Evolutionary conservation across 2,888 invertebrate genomes (phyloP), one percentile per base, ranked within the genome.

Genomic region (Mesorhabditis spiculigera): DNA sequence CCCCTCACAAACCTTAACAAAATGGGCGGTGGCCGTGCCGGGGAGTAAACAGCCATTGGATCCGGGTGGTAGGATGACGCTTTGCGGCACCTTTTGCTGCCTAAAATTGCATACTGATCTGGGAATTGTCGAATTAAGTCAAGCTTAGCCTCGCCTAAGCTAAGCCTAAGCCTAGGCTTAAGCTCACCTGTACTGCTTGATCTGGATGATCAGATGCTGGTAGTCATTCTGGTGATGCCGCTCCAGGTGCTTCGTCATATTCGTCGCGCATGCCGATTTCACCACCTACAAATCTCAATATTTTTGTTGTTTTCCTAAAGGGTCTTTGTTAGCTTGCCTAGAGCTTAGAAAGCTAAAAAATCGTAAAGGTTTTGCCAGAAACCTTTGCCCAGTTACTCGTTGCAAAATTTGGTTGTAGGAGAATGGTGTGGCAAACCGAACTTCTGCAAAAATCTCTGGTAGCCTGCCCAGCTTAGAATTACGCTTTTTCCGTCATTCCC

Each of bases 211-310:
- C 6, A 78, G 71, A 58, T 77, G 75, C 68, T 77, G 77, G 65
- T 74, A 76, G 50, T 78, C 77, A 8, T 73, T 72, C 41, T 73
- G 69, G 64, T 80, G 80, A 68, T 80, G 80, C 62, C 80, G 66
- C 63, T 80, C 80, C 69, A 80, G 67, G 69, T 80, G 80, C 68
- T 80, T 80, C 61, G 80, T 80, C 80, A 80, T 80, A 61, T 80
- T 80, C 43, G 80, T 80, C n/a, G 80, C 78, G 67, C 80, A 80
- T 41, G 80, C 80, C 43, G 80, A 80, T 68, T 77, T 73, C 6
- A 80, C 80, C 28, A 77, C 71, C 79, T 79, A 68, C n/a, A 75
- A 67, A 28, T 50, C 58, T 50, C n/a, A 28, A 28, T 28, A 28
- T 28, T 28, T 28, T 28, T 28, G 28, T 28, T 28, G 28, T 28